phyloP scores from a whole-genome alignment of 2,888 invertebrate genomes.

The Timandra comae region DNA sequence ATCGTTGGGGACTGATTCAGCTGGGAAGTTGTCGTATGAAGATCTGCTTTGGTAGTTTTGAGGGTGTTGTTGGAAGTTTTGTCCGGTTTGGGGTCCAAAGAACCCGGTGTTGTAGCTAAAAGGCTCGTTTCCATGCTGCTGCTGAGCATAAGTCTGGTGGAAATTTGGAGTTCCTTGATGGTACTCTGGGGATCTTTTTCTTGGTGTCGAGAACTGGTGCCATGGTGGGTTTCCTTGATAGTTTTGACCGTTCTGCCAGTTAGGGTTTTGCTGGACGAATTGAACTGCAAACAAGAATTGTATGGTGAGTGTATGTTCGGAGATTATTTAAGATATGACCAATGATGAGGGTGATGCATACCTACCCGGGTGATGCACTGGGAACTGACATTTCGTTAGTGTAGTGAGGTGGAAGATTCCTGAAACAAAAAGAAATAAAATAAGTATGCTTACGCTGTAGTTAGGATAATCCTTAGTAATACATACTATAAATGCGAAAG shows the following conservation, averaged over 20 bases:
- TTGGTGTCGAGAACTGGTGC: slow-evolving; percentile 59
- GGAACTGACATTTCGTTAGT: slow-evolving; percentile 47
- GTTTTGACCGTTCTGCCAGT: slow-evolving; percentile 45
- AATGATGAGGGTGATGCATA: slow-evolving; percentile 48
- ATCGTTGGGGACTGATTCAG: slow-evolving; percentile 42
- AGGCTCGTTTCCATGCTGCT: slow-evolving; percentile 14
- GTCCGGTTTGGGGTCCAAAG: slow-evolving; percentile 17
- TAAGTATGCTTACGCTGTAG: no score
- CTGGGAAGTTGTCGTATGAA: slow-evolving; percentile 27
- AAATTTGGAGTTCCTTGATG: no score
- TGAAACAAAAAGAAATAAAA: slow-evolving; percentile 35
- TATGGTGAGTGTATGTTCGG: no score
- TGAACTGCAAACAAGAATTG: slow-evolving; percentile 45
- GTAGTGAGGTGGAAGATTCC: slow-evolving; percentile 44
- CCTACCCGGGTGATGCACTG: slow-evolving; percentile 68
- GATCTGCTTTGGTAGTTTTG: slow-evolving; percentile 9
- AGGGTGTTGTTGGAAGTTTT: neutral
- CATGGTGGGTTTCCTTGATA: slow-evolving; percentile 54
- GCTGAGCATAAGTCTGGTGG: neutral
- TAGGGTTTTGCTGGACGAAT: slow-evolving; percentile 39
- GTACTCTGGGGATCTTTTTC: slow-evolving; percentile 58
- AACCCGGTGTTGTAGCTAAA: slow-evolving; percentile 33
- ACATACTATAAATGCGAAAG: no score
- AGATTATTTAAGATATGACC: slow-evolving; percentile 5
- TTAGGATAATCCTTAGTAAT: no score